Evolutionary conservation across 2,113 vertebrate genomes (phyloP).

Genomic region (Butastur rufipennis): DNA sequence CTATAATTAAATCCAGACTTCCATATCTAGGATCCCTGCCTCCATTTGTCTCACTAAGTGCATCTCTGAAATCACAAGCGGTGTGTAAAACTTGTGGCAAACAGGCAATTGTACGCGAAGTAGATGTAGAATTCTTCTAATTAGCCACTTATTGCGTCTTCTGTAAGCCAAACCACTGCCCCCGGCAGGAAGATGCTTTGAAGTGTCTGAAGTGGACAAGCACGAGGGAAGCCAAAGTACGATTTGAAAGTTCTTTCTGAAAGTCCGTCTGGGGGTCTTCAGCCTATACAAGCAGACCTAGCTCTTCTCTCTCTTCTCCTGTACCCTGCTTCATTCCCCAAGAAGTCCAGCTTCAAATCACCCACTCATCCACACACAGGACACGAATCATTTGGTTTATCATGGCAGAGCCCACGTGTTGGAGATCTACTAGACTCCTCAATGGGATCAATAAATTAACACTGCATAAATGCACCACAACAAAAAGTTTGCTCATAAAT

Average conservation of each 20-base stretch:
- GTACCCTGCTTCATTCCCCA: background rate
- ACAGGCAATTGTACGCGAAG: background rate
- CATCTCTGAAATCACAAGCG: background rate
- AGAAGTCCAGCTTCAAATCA: background rate
- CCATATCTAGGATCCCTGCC: background rate
- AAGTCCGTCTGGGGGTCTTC: background rate
- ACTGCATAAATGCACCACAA: background rate
- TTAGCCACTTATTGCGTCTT: background rate
- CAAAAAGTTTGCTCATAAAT: background rate
- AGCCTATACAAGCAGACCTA: background rate
- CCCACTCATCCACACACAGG: background rate
- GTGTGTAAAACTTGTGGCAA: background rate
- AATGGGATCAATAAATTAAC: background rate
- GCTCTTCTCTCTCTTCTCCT: background rate
- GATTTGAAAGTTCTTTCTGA: background rate
- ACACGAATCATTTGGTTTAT: background rate
- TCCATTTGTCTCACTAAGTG: background rate
- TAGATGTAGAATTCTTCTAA: background rate
- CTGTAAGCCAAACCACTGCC: background rate
- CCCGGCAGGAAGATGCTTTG: background rate
- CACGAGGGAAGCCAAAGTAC: rapidly evolving
- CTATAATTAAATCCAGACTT: background rate
- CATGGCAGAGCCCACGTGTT: background rate
- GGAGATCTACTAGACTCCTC: background rate
- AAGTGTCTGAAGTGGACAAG: background rate